Percentiles rank a stretch among this genome's conserved stretches.
Conservation (phyloP, 2,888 invertebrate species). For the Sycophila texana region DNA sequence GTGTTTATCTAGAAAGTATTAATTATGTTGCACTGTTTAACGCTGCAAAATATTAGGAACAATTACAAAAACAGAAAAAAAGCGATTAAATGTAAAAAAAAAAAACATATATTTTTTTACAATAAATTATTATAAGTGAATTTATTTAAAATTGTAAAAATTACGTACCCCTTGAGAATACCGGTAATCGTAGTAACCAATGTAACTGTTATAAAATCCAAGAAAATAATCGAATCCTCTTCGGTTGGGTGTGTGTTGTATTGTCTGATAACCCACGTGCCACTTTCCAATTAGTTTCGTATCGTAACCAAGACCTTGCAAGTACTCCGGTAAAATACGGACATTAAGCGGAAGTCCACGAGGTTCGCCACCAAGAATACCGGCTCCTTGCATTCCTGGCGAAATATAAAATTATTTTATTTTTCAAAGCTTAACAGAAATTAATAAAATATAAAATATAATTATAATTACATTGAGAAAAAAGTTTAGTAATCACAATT, state of each 20-base stretch:
- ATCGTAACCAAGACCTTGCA: conserved; percentile 77
- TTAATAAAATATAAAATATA: no score
- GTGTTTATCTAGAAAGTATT: no score
- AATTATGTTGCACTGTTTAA: neutral
- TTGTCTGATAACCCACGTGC: conserved; percentile 78
- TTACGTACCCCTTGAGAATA: conserved; percentile 74
- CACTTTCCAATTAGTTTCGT: conserved; percentile 80
- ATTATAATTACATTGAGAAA: no score
- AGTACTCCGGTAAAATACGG: conserved; percentile 77
- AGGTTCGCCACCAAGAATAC: conserved; percentile 77
- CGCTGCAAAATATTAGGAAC: no score
- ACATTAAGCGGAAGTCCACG: conserved; percentile 78
- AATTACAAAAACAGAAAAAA: no score
- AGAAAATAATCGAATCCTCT: conserved; percentile 90
- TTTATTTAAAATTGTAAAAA: neutral
- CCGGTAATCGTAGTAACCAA: conserved; percentile 87
- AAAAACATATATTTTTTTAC: no score
- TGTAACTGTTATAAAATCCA: conserved; percentile 90
- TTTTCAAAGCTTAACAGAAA: no score
- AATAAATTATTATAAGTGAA: no score
- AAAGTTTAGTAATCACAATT: no score
- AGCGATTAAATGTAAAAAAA: no score
- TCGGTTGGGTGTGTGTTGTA: conserved; percentile 82
- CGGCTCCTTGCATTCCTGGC: conserved; percentile 78
- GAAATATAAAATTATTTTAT: neutral